Conservation (phyloP, 2,888 invertebrate genomes). For the Choreutis nemorana region DNA sequence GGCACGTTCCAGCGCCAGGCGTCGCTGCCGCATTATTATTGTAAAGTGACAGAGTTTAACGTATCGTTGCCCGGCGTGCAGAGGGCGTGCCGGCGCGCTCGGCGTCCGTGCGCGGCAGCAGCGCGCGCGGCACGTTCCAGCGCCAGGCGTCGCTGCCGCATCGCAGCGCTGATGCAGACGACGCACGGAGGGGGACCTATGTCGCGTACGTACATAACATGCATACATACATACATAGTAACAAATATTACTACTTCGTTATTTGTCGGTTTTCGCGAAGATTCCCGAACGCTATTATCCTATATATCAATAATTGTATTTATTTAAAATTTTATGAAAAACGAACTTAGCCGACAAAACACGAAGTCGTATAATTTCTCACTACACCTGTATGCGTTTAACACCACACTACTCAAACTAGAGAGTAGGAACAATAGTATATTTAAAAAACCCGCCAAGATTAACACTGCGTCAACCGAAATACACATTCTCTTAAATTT, state of each 20-base stretch:
- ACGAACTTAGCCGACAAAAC: too few species aligned
- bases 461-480: too few species aligned
- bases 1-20: too few species aligned
- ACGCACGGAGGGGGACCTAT: constrained; percentile 19
- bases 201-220: not conserved
- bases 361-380: too few species aligned
- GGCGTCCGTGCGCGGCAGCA: constrained; percentile 70
- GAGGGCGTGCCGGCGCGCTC: constrained; percentile 76
- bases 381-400: too few species aligned
- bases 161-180: constrained; percentile 26
- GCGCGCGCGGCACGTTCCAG: constrained; percentile 14
- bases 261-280: not conserved
- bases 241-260: not conserved
- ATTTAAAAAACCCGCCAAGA: too few species aligned
- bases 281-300: not conserved
- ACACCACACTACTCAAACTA: too few species aligned
- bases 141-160: constrained; percentile 20
- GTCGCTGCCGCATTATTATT: constrained; percentile 14
- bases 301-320: too few species aligned
- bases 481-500: too few species aligned
- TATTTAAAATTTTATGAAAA: too few species aligned
- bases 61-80: constrained; percentile 38
- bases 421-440: too few species aligned
- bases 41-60: not conserved
- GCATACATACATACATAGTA: not conserved